Evolutionary conservation across 35 echinoderm and acorn worm genomes (phyloP).

Genomic region (Eucidaris tribuloides): DNA sequence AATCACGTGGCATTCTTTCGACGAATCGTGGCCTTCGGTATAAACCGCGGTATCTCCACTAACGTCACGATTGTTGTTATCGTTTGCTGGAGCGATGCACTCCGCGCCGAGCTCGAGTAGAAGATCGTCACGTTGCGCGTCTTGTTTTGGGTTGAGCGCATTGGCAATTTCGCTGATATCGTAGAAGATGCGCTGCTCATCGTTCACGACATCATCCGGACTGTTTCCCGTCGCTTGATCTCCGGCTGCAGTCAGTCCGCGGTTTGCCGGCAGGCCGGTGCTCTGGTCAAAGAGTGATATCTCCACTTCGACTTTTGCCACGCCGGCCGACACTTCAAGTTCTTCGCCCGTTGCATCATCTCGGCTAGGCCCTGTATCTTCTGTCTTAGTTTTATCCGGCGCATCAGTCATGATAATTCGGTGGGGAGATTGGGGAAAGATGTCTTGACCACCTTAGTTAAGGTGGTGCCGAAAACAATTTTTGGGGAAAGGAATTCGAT

Average conservation of each 20-base stretch:
- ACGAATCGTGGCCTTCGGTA: too few relatives aligned
- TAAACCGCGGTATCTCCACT: too few relatives aligned
- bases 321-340: not conserved
- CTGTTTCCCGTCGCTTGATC: not conserved
- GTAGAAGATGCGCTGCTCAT: too few relatives aligned
- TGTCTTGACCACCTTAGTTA: too few relatives aligned
- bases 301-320: not conserved
- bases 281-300: not conserved
- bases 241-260: not conserved
- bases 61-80: not conserved
- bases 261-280: not conserved
- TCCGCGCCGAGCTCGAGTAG: not conserved
- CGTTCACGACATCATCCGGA: too few relatives aligned
- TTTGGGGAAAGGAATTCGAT: too few relatives aligned
- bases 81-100: not conserved
- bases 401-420: not conserved
- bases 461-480: too few relatives aligned
- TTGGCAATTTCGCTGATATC: not conserved
- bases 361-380: not conserved
- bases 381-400: not conserved
- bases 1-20: too few relatives aligned
- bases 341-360: not conserved
- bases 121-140: not conserved
- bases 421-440: too few relatives aligned
- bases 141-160: not conserved